Base-by-base conservation (phyloP, 2,113 vertebrate species). In the Corydoras maculifer region DNA sequence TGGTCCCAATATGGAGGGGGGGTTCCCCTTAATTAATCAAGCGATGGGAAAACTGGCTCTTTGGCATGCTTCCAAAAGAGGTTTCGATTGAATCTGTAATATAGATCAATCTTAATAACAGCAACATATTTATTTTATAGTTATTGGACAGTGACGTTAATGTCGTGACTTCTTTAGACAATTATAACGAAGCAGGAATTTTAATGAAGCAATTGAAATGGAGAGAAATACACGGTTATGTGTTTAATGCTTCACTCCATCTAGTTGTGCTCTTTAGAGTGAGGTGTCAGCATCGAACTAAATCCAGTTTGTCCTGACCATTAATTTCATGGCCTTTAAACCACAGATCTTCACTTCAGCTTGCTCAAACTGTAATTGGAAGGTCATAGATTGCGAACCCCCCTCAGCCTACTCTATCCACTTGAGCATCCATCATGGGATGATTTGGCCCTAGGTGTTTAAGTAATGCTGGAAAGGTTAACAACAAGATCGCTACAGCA, bases 291-390 rank as follows among this genome's bases (percentile, higher is more conserved):
- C 78, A 74, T 68, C 72, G 76, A 77, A 81, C 75, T 80, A 84
- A 87, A 87, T 86, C 82, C 79, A 29, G 86, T 89, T 75, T 87
- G 83, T 89, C 86, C 84, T 65, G 65, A 79, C 71, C 75, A 86
- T 82, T 87, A 84, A 83, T 80, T 82, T 87, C 82, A 81, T 61
- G 61, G 79, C 79, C 77, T 84, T 85, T 82, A 86, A 85, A 82
- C 82, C 81, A 87, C 86, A 86, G 74, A 84, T 85, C 86, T 83
- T 84, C 77, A 77, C 80, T 77, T 74, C 71, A 58, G 81, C 85
- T 86, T 69, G 78, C 82, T 80, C 82, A 79, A 86, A 84, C 82
- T 82, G 84, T 89, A 89, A 89, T 85, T 89, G 84, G 89, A 89
- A 90, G 82, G 80, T 82, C 87, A 86, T 82, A 77, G 76, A 84